phyloP scores from a whole-genome alignment of 2,888 invertebrate genomes.

The Rotaria macrura region DNA sequence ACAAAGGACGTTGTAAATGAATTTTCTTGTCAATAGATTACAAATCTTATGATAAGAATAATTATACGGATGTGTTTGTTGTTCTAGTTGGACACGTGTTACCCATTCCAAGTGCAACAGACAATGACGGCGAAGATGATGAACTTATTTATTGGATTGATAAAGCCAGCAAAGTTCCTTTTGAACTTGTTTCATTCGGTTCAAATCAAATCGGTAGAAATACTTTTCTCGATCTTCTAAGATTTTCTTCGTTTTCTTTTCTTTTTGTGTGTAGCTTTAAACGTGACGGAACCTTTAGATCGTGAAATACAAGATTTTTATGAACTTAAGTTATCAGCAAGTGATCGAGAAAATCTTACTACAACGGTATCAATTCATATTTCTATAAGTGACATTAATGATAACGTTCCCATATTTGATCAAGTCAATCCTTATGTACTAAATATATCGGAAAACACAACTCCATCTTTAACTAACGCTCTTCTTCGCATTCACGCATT shows the following conservation, averaged over 20 bases:
- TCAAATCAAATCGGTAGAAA: conserved; percentile 16
- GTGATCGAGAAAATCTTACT: conserved; percentile 24
- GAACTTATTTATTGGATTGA: background rate
- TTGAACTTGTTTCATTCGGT: conserved; percentile 14
- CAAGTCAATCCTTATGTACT: background rate
- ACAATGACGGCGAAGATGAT: conserved; percentile 1
- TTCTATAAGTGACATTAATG: conserved; percentile 20
- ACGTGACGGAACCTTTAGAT: conserved; percentile 1
- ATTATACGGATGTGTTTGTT: background rate
- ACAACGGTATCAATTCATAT: background rate
- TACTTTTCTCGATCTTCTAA: background rate
- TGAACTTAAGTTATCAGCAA: background rate
- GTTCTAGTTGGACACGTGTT: background rate
- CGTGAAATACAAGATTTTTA: conserved; percentile 24
- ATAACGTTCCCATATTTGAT: conserved; percentile 21
- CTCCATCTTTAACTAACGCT: background rate
- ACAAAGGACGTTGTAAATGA: too few species aligned
- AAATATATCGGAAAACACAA: background rate
- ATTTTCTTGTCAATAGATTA: too few species aligned
- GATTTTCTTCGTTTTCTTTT: too few species aligned
- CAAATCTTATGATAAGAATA: background rate
- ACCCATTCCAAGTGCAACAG: conserved; percentile 16
- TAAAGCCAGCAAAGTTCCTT: background rate
- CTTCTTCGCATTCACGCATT: background rate
- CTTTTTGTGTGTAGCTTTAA: background rate